phyloP scores from a whole-genome alignment of 1,140 invertebrate genomes.

The Anastatus disparis region DNA sequence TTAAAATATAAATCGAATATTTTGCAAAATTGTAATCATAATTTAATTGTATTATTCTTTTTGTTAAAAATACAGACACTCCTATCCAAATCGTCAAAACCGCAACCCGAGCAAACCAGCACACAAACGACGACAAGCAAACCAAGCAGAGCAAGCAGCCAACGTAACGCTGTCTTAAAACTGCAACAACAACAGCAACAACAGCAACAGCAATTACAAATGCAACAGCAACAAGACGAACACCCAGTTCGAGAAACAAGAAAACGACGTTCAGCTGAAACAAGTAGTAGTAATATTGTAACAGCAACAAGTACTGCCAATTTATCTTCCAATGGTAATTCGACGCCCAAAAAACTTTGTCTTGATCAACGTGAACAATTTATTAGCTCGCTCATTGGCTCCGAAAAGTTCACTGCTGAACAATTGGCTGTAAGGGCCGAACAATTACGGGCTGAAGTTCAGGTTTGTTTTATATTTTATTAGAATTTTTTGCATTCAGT shows the following conservation, averaged over 20 bases:
- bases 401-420: conserved; percentile 55
- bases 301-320: not conserved
- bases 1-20: not conserved
- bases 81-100: conserved; percentile 16
- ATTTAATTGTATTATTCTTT: not conserved
- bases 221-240: not conserved
- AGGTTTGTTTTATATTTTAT: conserved; percentile 53
- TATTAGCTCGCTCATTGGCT: conserved; percentile 56
- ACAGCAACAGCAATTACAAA: conserved; percentile 14
- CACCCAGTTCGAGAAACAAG: conserved; percentile 38
- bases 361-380: conserved; percentile 58
- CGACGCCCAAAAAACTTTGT: conserved; percentile 55
- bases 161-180: not conserved
- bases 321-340: conserved; percentile 48
- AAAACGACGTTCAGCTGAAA: conserved; percentile 56
- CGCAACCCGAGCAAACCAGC: not conserved
- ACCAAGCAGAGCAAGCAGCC: not conserved
- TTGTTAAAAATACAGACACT: not conserved
- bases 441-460: conserved; percentile 57
- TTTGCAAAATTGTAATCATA: too few relatives aligned
- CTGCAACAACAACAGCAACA: not conserved
- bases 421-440: conserved; percentile 58
- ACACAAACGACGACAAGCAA: not conserved
- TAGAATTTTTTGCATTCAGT: too few relatives aligned
- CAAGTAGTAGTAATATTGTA: too few relatives aligned